Evolutionary conservation across 2,797 vertebrate genomes (phyloP).

Genomic region (Melanotaenia pygmaea): DNA sequence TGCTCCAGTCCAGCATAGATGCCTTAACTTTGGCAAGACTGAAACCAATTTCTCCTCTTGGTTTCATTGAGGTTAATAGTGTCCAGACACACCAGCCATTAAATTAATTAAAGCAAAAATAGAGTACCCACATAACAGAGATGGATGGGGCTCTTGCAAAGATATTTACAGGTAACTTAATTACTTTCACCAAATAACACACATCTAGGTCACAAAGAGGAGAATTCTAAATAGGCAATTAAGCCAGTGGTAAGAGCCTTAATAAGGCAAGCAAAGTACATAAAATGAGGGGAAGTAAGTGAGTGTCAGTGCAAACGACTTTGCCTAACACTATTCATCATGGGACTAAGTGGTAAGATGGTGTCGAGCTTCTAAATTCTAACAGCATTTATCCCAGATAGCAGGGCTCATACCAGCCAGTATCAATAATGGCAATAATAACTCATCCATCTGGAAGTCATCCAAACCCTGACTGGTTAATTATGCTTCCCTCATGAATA

Average conservation of each 20-base stretch:
- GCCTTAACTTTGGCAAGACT: constrained; percentile 33
- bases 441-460: constrained; percentile 82
- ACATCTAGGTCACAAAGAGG: constrained; percentile 83
- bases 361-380: constrained; percentile 82
- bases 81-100: constrained; percentile 74
- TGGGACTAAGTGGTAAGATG: constrained; percentile 82
- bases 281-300: constrained; percentile 79
- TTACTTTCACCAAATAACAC: constrained; percentile 84
- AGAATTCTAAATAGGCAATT: constrained; percentile 85
- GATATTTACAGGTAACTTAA: constrained; percentile 87
- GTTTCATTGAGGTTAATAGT: constrained; percentile 73
- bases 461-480: constrained; percentile 80
- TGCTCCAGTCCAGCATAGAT: constrained; percentile 22
- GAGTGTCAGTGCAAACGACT: constrained; percentile 82
- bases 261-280: constrained; percentile 82
- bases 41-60: constrained; percentile 48
- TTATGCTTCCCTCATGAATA: constrained; percentile 83
- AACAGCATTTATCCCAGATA: constrained; percentile 84
- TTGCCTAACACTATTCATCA: constrained; percentile 82
- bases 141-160: constrained; percentile 74
- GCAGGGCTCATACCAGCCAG: constrained; percentile 79
- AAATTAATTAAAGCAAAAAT: constrained; percentile 83
- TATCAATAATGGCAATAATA: constrained; percentile 84
- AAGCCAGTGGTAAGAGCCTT: constrained; percentile 78
- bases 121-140: constrained; percentile 72